These are phyloP conservation scores for Onthophagus sagittarius DNA, from an alignment of 2,888 invertebrate genomes.

Conservation along the genomic window DNA sequence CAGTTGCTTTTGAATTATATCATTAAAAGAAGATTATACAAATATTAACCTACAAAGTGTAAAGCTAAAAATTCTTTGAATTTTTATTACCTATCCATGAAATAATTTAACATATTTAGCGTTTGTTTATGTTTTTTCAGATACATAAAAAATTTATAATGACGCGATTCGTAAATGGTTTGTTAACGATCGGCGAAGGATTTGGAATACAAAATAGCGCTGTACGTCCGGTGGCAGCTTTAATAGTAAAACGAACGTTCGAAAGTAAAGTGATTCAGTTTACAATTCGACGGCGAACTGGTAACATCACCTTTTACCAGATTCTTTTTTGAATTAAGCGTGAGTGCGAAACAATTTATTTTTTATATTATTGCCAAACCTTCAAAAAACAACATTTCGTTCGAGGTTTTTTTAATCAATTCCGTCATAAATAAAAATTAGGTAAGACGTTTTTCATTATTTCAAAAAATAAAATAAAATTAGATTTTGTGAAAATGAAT, in stretches of 20 bases:
- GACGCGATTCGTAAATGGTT: background rate
- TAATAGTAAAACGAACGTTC: background rate
- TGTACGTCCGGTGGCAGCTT: background rate
- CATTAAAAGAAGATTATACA: no score
- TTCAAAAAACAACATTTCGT: no score
- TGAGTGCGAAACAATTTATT: no score
- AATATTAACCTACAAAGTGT: no score
- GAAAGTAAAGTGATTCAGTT: background rate
- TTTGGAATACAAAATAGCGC: background rate
- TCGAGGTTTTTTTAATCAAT: no score
- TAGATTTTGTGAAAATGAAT: background rate
- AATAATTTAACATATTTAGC: background rate
- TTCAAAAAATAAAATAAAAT: no score
- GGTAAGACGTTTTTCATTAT: no score
- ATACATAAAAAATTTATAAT: background rate
- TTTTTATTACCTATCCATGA: background rate
- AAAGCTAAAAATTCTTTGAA: background rate
- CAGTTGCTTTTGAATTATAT: no score
- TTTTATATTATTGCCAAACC: no score
- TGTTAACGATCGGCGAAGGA: background rate
- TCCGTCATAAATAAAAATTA: no score
- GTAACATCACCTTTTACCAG: background rate
- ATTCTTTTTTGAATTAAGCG: no score
- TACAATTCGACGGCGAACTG: background rate
- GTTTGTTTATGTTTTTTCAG: background rate